Evolutionary conservation across 2,113 vertebrate genomes (phyloP).

Genomic region (Baryphthengus martii): DNA sequence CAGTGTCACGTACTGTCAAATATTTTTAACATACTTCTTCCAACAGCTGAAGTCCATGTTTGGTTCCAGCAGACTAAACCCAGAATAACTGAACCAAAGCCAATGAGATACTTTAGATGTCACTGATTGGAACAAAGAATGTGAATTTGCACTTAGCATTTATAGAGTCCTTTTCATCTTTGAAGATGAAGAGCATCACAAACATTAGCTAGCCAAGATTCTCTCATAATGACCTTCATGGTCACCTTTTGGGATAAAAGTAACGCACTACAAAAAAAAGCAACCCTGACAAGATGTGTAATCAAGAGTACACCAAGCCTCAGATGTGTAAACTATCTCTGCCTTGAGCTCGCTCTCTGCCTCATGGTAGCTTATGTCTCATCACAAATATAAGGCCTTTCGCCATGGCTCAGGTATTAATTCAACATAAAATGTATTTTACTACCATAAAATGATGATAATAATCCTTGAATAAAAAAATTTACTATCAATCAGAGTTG

Average conservation of each 20-base stretch:
- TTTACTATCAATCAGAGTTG: background rate
- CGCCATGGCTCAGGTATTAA: background rate
- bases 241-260: background rate
- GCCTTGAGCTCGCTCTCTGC: background rate
- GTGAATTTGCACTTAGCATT: conserved; percentile 32
- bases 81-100: conserved; percentile 5
- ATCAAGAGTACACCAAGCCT: background rate
- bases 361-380: background rate
- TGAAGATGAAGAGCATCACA: conserved; percentile 56
- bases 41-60: background rate
- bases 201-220: background rate
- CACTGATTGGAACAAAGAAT: background rate
- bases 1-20: background rate
- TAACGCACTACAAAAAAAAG: background rate
- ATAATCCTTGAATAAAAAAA: background rate
- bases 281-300: background rate
- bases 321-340: background rate
- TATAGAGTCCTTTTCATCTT: conserved; percentile 42
- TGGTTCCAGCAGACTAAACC: background rate
- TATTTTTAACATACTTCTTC: background rate
- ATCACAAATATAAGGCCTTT: background rate
- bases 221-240: background rate
- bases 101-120: background rate
- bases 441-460: background rate
- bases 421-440: background rate